Evolutionary conservation across 1,140 invertebrate genomes (phyloP).

Genomic region (Odontomachus brunneus): DNA sequence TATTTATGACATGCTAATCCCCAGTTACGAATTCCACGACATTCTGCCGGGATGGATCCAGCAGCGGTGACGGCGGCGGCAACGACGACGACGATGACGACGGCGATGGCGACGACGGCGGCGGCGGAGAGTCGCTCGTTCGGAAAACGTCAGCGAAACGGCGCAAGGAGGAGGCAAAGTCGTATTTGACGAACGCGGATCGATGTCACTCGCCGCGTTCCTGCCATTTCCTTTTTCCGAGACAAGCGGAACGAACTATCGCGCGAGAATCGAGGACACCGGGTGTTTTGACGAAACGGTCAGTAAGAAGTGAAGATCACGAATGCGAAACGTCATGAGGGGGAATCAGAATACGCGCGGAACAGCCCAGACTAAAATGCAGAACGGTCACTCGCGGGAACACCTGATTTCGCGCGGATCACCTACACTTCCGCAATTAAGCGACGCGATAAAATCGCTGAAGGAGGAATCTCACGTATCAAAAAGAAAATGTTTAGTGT

Average conservation of each 20-base stretch:
- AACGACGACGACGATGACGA: neutral
- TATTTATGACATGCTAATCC: slow-evolving; percentile 85
- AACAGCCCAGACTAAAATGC: too few relatives aligned
- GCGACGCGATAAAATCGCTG: too few relatives aligned
- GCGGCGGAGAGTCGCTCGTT: slow-evolving; percentile 73
- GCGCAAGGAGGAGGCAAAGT: slow-evolving; percentile 66
- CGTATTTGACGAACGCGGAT: slow-evolving; percentile 68
- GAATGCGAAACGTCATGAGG: neutral
- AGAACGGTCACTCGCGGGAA: too few relatives aligned
- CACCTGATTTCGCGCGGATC: too few relatives aligned
- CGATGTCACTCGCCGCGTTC: slow-evolving; percentile 55
- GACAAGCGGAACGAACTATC: slow-evolving; percentile 54
- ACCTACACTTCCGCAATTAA: too few relatives aligned
- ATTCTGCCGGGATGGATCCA: slow-evolving; percentile 71
- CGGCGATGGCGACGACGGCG: neutral
- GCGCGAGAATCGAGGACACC: slow-evolving; percentile 1
- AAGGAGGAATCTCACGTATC: too few relatives aligned
- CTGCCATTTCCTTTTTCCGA: slow-evolving; percentile 65
- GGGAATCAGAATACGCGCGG: too few relatives aligned
- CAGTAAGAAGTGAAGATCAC: neutral
- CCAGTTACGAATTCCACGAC: slow-evolving; percentile 83
- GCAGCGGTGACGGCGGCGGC: slow-evolving; percentile 24
- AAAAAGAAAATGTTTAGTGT: too few relatives aligned
- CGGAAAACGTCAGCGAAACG: slow-evolving; percentile 73
- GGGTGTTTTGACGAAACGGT: neutral